Base-by-base conservation (phyloP, 2,888 invertebrate species). In the Euclidia mi region DNA sequence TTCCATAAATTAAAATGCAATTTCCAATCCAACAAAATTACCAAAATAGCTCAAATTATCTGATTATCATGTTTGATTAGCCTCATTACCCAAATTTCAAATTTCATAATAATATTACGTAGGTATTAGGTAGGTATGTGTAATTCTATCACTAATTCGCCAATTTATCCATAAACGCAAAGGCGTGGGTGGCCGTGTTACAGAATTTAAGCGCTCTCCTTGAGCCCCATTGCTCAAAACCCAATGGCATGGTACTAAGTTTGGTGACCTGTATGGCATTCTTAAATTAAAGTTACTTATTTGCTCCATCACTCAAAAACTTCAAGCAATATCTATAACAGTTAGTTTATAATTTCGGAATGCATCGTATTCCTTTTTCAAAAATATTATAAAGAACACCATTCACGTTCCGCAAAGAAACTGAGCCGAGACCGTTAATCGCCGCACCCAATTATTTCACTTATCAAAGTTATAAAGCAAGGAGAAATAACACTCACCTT, bases 121-220 rank as follows among this genome's bases (percentile, higher is more conserved):
- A n/a, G n/a, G n/a, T n/a, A n/a, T 17, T 15, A 28, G 15, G 15
- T n/a, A 34, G 9, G 2, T 12, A 2, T 6, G 9, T 1, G 9
- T 7, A 25, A 34, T 20, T 41, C 44, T 14, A 2, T 34, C 17
- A 50, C 7, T 2, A 35, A 7, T 12, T 29, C 9, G 11, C 29
- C 29, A 47, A 40, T 35, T 43, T 12, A 14, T 35, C 40, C 28
- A n/a, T 10, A 43, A 35, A 12, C 40, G 45, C 41, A 41, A 51
- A 56, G 20, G 52, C 52, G 70, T 69, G 20, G 70, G 68, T 58
- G 45, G 49, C 40, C 50, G 10, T 65, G 35, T 64, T 67, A 55
- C 59, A 50, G 37, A 67, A 60, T 60, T 56, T 17, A 25, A 31
- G 11, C 48, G 38, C 17, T 57, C 31, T 47, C 51, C 29, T 51